phyloP scores from a whole-genome alignment of 2,113 vertebrate genomes.

The Chaetodon trifascialis region DNA sequence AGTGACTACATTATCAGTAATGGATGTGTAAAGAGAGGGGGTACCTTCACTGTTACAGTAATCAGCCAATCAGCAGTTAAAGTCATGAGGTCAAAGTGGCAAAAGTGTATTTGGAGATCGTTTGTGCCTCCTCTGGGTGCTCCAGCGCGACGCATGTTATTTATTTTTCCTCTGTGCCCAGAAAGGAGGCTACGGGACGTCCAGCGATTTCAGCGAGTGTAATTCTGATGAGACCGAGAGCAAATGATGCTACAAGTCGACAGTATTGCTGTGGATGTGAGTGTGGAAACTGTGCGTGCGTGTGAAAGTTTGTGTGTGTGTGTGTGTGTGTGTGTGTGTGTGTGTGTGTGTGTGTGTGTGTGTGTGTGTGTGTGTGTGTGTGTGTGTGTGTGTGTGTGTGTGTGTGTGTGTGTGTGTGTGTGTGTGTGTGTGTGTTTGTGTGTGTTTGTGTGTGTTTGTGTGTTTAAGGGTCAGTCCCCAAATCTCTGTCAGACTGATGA shows the following conservation, averaged over 20 bases:
- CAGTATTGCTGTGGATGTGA: constrained; percentile 28
- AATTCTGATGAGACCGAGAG: constrained; percentile 21
- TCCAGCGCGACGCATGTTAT: constrained; percentile 38
- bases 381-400: constrained; percentile 4
- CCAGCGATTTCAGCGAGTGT: constrained; percentile 15
- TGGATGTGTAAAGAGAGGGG: constrained; percentile 1
- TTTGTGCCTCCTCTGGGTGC: constrained; percentile 20
- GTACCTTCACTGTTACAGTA: constrained; percentile 21
- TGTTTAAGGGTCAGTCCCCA: constrained; percentile 33
- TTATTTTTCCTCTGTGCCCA: constrained; percentile 59
- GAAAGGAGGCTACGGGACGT: not conserved
- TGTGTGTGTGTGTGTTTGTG: not conserved
- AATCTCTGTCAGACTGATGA: constrained; percentile 58
- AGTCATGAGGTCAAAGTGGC: constrained; percentile 53
- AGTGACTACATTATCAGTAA: not conserved
- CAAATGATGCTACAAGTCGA: constrained; percentile 16
- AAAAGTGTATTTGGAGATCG: constrained; percentile 15
- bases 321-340: not conserved
- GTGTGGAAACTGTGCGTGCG: constrained; percentile 8
- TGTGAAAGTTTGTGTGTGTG: not conserved
- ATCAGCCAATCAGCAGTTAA: constrained; percentile 53
- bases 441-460: too few relatives aligned
- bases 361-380: not conserved
- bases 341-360: not conserved
- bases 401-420: not conserved